Evolutionary conservation across 1,140 invertebrate genomes (phyloP).

Genomic region (Camponotus floridanus): DNA sequence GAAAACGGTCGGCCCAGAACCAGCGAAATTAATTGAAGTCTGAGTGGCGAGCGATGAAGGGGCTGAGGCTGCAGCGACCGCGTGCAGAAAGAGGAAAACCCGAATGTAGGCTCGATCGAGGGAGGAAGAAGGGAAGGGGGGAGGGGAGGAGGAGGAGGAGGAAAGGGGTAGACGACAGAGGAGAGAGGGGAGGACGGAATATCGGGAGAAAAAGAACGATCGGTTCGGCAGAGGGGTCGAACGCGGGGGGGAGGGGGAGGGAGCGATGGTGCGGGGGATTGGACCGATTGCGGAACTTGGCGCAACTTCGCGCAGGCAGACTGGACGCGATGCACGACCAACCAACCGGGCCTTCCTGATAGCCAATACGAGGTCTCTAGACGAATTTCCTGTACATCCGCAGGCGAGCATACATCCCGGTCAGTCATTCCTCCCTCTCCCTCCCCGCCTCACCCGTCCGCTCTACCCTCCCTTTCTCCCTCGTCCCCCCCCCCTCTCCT

Average conservation of each 20-base stretch:
- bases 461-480: background rate
- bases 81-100: conserved; percentile 69
- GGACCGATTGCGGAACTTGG: conserved; percentile 72
- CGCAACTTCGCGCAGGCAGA: conserved; percentile 65
- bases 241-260: background rate
- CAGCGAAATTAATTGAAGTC: conserved; percentile 82
- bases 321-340: conserved; percentile 64
- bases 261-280: conserved; percentile 44
- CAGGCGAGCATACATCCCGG: conserved; percentile 42
- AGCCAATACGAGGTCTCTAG: conserved; percentile 63
- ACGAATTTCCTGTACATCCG: conserved; percentile 60
- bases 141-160: background rate
- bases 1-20: conserved; percentile 78
- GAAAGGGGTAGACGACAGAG: background rate
- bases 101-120: conserved; percentile 57
- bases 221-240: background rate
- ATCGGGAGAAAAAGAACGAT: conserved; percentile 60
- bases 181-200: conserved; percentile 22
- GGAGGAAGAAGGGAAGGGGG: background rate
- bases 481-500: background rate
- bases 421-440: background rate
- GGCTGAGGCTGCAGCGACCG: conserved; percentile 67
- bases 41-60: conserved; percentile 77
- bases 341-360: conserved; percentile 56
- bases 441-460: background rate